Evolutionary conservation across 2,113 vertebrate genomes (phyloP).

Genomic region (Seriola dumerili): DNA sequence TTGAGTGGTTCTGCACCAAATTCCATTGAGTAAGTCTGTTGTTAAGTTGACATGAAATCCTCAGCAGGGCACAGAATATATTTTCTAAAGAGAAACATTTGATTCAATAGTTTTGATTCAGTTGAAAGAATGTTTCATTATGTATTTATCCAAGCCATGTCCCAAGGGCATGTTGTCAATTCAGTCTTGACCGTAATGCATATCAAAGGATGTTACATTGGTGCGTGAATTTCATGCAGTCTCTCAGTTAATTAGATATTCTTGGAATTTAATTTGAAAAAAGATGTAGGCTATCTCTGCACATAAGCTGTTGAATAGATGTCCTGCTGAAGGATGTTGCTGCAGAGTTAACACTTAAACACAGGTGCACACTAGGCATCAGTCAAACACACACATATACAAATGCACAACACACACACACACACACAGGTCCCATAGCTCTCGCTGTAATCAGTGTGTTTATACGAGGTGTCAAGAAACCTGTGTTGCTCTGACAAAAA

Average conservation of each 20-base stretch:
- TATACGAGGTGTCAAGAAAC: conserved; percentile 74
- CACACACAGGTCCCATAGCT: conserved; percentile 50
- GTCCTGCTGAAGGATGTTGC: conserved; percentile 64
- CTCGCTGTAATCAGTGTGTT: conserved; percentile 81
- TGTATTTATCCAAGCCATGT: conserved; percentile 34
- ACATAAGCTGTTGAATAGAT: conserved; percentile 53
- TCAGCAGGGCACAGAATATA: not conserved
- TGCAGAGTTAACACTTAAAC: conserved; percentile 72
- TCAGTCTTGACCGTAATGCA: conserved; percentile 58
- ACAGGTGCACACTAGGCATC: conserved; percentile 73
- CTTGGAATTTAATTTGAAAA: conserved; percentile 30
- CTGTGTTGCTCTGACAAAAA: conserved; percentile 70
- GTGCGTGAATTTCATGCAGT: conserved; percentile 37
- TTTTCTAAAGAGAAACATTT: conserved; percentile 44
- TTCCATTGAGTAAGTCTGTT: not conserved
- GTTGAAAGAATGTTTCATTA: conserved; percentile 38
- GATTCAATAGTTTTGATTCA: conserved; percentile 44
- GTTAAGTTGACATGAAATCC: conserved; percentile 8
- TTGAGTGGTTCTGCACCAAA: conserved; percentile 5
- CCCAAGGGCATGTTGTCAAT: conserved; percentile 60
- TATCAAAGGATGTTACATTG: conserved; percentile 41
- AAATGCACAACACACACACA: conserved; percentile 35
- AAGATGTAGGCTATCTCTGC: conserved; percentile 5
- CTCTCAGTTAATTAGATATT: conserved; percentile 49
- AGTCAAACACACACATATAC: conserved; percentile 38